A percentile compares a stretch with the other conserved stretches of the same genome.
Evolutionary conservation across 2,113 vertebrate species (phyloP).

Genomic region (Aspidoscelis tigris): DNA sequence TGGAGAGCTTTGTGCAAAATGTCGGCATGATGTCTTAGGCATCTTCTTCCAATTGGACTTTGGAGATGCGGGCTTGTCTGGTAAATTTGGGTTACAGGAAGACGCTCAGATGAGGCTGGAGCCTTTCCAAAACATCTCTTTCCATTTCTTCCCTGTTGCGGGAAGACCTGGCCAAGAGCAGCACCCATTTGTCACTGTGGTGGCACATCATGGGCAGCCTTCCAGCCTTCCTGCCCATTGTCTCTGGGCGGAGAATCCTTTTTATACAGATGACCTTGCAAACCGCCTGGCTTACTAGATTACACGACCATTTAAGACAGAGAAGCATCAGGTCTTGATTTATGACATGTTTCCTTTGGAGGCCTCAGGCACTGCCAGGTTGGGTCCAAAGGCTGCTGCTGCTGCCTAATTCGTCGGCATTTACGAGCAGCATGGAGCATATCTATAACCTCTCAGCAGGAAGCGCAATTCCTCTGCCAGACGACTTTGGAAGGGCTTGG

Average conservation of each 20-base stretch:
- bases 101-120: neutral
- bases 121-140: neutral
- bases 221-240: neutral
- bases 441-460: neutral
- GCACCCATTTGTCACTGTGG: constrained; percentile 15
- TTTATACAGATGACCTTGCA: neutral
- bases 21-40: too few relatives aligned
- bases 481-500: neutral
- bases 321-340: constrained; percentile 35
- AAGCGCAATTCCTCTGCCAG: neutral
- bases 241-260: neutral
- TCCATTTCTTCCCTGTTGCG: too few relatives aligned
- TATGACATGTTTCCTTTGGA: constrained; percentile 49
- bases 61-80: neutral
- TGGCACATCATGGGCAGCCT: neutral
- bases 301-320: neutral
- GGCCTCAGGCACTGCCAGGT: neutral
- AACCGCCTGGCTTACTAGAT: constrained; percentile 1
- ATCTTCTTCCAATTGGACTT: too few relatives aligned
- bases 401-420: constrained; percentile 2
- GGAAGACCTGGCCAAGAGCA: neutral
- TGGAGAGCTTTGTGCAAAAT: too few relatives aligned
- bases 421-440: neutral
- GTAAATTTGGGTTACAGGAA: neutral
- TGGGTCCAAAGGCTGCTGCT: neutral